Conservation (phyloP, 2,113 vertebrate genomes). For the Upupa epops region DNA sequence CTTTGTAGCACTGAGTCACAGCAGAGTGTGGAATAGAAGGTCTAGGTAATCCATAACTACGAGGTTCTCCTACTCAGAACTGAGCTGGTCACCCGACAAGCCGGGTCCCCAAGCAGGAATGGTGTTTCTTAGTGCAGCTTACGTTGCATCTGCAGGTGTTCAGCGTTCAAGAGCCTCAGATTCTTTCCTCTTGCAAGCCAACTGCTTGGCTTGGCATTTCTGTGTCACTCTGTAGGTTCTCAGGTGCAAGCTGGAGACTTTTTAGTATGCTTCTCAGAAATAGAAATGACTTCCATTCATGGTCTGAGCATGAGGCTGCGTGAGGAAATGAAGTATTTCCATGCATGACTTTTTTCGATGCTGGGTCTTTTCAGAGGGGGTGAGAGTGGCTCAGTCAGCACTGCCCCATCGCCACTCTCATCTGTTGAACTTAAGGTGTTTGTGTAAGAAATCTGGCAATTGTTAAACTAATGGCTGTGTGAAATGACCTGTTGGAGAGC, state of each 20-base stretch:
- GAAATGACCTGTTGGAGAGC: no score
- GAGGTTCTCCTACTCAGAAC: neutral
- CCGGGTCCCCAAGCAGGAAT: neutral
- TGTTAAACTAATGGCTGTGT: neutral
- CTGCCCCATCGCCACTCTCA: neutral
- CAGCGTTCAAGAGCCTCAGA: neutral
- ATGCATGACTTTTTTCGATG: no score
- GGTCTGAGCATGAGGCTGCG: neutral
- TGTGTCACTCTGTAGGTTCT: neutral
- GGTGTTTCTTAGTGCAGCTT: neutral
- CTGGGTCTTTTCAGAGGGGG: neutral
- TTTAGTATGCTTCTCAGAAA: neutral
- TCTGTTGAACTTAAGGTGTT: neutral
- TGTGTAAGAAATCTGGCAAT: neutral
- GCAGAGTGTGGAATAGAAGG: neutral
- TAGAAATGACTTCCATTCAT: neutral
- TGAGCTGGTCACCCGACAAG: neutral
- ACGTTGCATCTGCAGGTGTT: neutral
- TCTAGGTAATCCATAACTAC: neutral
- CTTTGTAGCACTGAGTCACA: neutral
- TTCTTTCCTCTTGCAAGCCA: neutral
- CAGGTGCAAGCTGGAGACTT: neutral
- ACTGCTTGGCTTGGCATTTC: neutral
- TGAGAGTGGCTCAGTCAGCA: neutral
- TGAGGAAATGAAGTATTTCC: neutral